Percentiles rank a stretch among this genome's conserved stretches.
phyloP scores from a whole-genome alignment of 2,888 invertebrate species.

The Aricia artaxerxes region DNA sequence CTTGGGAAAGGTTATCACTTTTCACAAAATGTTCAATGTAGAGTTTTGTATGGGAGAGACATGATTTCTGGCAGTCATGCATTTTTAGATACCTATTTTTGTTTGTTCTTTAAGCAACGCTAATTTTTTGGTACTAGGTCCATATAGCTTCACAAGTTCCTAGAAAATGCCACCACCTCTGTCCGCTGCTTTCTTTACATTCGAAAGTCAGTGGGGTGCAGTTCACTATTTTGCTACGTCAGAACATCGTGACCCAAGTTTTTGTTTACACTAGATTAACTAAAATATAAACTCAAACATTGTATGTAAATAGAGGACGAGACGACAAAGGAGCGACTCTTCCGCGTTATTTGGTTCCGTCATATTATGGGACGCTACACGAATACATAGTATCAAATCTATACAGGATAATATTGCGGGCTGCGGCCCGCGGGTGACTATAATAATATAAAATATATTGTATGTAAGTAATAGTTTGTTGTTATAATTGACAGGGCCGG shows the following conservation, averaged over 20 bases:
- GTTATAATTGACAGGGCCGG: no score
- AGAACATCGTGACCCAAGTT: neutral
- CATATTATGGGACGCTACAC: neutral
- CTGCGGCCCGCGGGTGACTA: neutral
- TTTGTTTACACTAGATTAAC: neutral
- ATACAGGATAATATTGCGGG: neutral
- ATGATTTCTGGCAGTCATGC: no score
- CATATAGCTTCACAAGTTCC: no score
- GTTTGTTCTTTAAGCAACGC: no score
- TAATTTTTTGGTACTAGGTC: no score
- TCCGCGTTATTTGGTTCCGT: constrained; percentile 26
- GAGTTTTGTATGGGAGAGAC: no score
- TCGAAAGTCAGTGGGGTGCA: neutral
- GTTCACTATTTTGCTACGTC: neutral
- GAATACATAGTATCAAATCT: constrained; percentile 17
- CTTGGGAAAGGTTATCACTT: no score
- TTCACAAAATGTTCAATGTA: no score
- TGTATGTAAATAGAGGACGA: constrained; percentile 24
- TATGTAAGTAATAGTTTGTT: neutral
- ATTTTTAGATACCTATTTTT: no score
- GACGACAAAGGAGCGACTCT: constrained; percentile 18
- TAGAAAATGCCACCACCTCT: neutral
- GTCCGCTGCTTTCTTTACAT: neutral
- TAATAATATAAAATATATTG: neutral
- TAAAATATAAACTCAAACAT: constrained; percentile 9